A percentile compares a stretch with the other conserved stretches of the same genome.
phyloP scores from a whole-genome alignment of 2,888 invertebrate genomes.

The Pherbina coryleti region DNA sequence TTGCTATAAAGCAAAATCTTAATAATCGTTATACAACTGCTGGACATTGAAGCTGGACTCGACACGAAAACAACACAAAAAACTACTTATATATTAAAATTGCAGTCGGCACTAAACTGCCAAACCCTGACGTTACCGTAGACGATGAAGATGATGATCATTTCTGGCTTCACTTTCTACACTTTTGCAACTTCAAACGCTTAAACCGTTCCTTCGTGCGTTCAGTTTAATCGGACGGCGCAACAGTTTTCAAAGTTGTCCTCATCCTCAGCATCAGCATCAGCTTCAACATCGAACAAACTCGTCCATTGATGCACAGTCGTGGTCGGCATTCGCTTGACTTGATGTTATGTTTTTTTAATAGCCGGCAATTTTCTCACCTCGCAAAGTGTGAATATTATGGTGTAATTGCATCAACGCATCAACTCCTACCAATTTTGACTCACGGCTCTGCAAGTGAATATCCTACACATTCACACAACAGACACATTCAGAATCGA shows the following conservation, averaged over 20 bases:
- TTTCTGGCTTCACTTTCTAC: neutral
- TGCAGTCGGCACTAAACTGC: too few species aligned
- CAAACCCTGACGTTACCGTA: neutral
- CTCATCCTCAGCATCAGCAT: neutral
- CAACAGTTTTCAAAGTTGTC: neutral
- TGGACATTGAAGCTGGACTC: neutral
- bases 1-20: conserved; percentile 7
- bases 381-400: conserved; percentile 71
- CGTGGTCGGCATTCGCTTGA: conserved; percentile 33
- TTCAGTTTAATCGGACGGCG: neutral
- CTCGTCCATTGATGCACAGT: neutral
- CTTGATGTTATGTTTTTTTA: conserved; percentile 70
- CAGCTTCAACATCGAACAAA: neutral
- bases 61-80: neutral
- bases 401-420: conserved; percentile 70
- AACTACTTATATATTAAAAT: too few species aligned
- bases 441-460: conserved; percentile 52
- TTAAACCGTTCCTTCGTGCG: neutral
- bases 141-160: neutral
- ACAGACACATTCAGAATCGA: neutral
- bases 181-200: neutral
- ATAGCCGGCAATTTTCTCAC: conserved; percentile 71
- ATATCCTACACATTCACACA: neutral
- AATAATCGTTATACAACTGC: conserved; percentile 11
- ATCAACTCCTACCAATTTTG: conserved; percentile 69